Evolutionary conservation across 2,113 vertebrate species (phyloP).

Genomic region (Larimichthys polyactis): DNA sequence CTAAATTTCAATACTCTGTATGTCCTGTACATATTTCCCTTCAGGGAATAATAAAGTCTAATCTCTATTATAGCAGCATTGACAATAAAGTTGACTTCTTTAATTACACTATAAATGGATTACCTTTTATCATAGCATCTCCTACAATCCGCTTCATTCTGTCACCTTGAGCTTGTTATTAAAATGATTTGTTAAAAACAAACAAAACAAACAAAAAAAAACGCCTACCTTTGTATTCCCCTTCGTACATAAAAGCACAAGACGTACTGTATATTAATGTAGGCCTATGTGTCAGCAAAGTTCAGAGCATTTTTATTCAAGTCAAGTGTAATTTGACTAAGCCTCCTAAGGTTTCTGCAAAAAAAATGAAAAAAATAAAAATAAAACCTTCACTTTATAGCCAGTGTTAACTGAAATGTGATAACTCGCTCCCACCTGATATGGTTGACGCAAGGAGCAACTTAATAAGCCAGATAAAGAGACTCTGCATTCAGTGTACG

Average conservation of each 20-base stretch:
- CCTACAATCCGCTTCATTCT: no score
- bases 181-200: background rate
- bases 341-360: background rate
- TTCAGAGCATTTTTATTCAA: conserved; percentile 8
- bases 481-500: background rate
- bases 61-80: no score
- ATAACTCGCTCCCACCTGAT: conserved; percentile 3
- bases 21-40: no score
- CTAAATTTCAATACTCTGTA: no score
- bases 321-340: conserved; percentile 23
- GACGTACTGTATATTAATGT: background rate
- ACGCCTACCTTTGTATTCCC: background rate
- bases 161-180: no score
- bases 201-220: background rate
- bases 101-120: background rate
- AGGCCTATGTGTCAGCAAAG: background rate
- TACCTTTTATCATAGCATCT: background rate
- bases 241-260: background rate
- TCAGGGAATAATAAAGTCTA: no score
- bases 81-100: no score
- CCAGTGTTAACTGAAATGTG: background rate
- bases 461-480: background rate
- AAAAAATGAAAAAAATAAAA: background rate
- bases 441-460: background rate
- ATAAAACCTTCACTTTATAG: background rate